Base-by-base conservation (phyloP, 2,888 invertebrate genomes). In the Drosophila lutescens region DNA sequence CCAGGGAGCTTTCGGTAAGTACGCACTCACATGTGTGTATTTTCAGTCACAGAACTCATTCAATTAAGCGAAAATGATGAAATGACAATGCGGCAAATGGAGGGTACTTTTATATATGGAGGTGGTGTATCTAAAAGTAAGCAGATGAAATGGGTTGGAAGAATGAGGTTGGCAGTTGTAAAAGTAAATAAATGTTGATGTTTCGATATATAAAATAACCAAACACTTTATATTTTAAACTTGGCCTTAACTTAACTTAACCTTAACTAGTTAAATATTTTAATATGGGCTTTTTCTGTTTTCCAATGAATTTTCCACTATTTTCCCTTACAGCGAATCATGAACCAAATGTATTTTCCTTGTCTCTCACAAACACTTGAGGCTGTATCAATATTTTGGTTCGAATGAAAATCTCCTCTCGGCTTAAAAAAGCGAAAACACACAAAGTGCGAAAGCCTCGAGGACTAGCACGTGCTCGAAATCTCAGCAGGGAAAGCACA, bases 401-500 rank as follows among this genome's bases (percentile, higher is more conserved):
- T 51, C 47, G 43, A 15, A 41, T 43, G 30, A 47, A 58, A 78
- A 70, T 70, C 56, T 62, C 40, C 49, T 23, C 54, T 38, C 44
- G 20, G 44, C 50, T 58, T 61, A 40, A 8, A 46, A 41, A 32
- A 65, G 17, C 47, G 41, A 70, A 58, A 58, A 57, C 72, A 74
- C 57, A 74, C 51, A 75, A 76, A 73, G 62, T 68, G 77, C 84
- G 74, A 86, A 80, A 76, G 59, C 71, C 74, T 62, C 66, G 79
- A 77, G 72, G 46, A 77, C 79, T 73, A 74, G 85, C 82, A 84
- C 82, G 82, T 83, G 82, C 77, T 77, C 55, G 41, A 83, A 83
- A 83, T 87, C 87, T 81, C 85, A 74, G 85, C 75, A 50, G 65
- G 51, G 9, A 62, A 55, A 40, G 69, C 60, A 67, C 67, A 60